phyloP scores from a whole-genome alignment of 2,113 vertebrate genomes.

The Ailurus styani region DNA sequence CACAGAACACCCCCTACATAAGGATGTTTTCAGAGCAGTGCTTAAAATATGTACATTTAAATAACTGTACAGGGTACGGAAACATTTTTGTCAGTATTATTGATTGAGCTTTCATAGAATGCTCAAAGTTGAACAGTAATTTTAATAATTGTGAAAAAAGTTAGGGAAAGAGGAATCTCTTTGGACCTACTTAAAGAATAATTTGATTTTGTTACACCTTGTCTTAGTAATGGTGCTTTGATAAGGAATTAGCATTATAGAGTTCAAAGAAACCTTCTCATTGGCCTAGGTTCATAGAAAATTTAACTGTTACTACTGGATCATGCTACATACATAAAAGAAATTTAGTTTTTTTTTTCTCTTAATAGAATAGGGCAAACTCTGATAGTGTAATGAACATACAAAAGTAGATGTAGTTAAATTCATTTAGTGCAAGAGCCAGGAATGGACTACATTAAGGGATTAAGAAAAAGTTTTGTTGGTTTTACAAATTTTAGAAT shows the following conservation, averaged over 20 bases:
- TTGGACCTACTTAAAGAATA: conserved; percentile 5
- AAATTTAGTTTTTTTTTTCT: conserved; percentile 15
- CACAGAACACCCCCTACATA: neutral
- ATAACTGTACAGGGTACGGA: neutral
- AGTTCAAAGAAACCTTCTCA: conserved; percentile 23
- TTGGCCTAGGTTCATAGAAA: conserved; percentile 38
- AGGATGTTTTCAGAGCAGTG: conserved; percentile 31
- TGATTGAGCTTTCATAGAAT: neutral
- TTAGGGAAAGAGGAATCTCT: conserved; percentile 10
- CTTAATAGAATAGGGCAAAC: neutral
- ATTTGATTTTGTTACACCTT: conserved; percentile 18
- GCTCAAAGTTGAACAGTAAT: conserved; percentile 19
- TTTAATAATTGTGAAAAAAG: conserved; percentile 19
- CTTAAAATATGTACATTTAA: conserved; percentile 25
- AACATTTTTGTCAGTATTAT: conserved; percentile 2
- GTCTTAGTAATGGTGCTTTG: neutral
- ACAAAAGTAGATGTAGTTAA: neutral
- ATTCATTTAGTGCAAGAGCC: conserved; percentile 23
- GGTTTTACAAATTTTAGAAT: conserved; percentile 22
- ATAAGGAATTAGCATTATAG: neutral
- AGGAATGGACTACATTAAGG: neutral
- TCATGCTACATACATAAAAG: conserved; percentile 34
- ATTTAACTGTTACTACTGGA: conserved; percentile 11
- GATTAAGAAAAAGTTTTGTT: neutral
- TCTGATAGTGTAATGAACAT: neutral